A percentile compares a stretch with the other conserved stretches of the same genome.
Evolutionary conservation across 92 coral and sea anemone genomes (phyloP).

Genomic region (Zoanthus sansibaricus): DNA sequence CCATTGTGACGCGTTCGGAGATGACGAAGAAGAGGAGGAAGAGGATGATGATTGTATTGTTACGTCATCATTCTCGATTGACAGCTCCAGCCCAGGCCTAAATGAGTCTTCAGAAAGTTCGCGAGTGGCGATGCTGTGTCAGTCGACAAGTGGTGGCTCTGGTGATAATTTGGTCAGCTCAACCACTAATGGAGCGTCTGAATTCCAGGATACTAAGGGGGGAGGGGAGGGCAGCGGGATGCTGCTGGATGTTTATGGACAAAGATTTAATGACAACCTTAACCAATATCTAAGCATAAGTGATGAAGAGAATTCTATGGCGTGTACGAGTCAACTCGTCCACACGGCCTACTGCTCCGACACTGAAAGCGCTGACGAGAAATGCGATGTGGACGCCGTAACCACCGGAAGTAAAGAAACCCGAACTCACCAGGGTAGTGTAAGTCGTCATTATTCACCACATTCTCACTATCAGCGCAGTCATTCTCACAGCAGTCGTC

Average conservation of each 20-base stretch:
- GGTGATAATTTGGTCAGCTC: slow-evolving; percentile 79
- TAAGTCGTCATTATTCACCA: slow-evolving; percentile 13
- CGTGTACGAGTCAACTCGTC: slow-evolving; percentile 16
- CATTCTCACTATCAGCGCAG: slow-evolving; percentile 38
- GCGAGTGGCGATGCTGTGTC: slow-evolving; percentile 51
- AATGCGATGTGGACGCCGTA: slow-evolving; percentile 67
- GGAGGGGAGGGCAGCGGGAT: slow-evolving; percentile 25
- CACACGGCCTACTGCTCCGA: slow-evolving; percentile 75
- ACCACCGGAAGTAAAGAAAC: slow-evolving; percentile 1
- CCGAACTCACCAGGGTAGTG: background rate
- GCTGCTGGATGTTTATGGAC: slow-evolving; percentile 20
- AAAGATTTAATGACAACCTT: slow-evolving; percentile 41
- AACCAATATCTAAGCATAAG: slow-evolving; percentile 34
- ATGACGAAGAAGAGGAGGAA: slow-evolving; percentile 68
- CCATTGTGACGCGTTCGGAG: slow-evolving; percentile 63
- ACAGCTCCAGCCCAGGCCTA: slow-evolving; percentile 78
- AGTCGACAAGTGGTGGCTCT: slow-evolving; percentile 55
- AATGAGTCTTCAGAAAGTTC: slow-evolving; percentile 49
- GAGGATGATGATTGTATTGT: slow-evolving; percentile 89
- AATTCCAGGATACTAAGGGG: slow-evolving; percentile 46
- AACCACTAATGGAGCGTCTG: slow-evolving; percentile 68
- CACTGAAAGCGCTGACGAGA: slow-evolving; percentile 92
- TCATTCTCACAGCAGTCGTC: slow-evolving; percentile 36
- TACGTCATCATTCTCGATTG: slow-evolving; percentile 89
- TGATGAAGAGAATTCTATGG: slow-evolving; percentile 46